Conservation (phyloP, 2,113 vertebrate species). For the Bubalus kerabau region DNA sequence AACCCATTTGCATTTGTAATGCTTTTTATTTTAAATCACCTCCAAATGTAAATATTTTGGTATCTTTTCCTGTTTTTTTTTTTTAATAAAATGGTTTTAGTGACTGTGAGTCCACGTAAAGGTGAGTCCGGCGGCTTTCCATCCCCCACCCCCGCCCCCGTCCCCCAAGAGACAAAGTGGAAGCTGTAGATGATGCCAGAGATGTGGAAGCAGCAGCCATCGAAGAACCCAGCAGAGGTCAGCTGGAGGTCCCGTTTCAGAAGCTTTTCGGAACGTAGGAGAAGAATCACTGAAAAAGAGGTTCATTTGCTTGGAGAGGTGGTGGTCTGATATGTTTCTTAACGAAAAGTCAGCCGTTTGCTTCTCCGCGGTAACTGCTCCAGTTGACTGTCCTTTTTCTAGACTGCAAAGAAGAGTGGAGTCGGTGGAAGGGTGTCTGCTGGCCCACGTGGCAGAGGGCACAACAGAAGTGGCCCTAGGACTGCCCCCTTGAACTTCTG, state of each 20-base stretch:
- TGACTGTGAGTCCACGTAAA: background rate
- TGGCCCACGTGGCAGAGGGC: background rate
- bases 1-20: slow-evolving; percentile 57
- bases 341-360: background rate
- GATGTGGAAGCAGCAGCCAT: background rate
- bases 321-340: background rate
- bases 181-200: too few species aligned
- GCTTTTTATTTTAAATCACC: slow-evolving; percentile 63
- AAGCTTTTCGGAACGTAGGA: background rate
- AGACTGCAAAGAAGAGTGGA: background rate
- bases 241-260: background rate
- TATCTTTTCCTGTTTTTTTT: background rate
- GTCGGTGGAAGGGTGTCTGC: background rate
- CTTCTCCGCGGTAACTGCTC: background rate
- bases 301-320: background rate
- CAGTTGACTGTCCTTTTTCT: background rate
- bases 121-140: background rate
- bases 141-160: too few species aligned
- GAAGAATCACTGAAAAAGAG: background rate
- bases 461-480: fast-evolving
- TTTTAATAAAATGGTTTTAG: slow-evolving; percentile 31
- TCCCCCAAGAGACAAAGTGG: background rate
- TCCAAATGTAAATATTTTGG: slow-evolving; percentile 51
- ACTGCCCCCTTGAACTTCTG: background rate
- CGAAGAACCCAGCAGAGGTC: background rate